A percentile compares a stretch with the other conserved stretches of the same genome.
These are phyloP conservation scores for Cryptoprocta ferox DNA, from an alignment of 2,797 vertebrate species.

Conservation along the genomic window DNA sequence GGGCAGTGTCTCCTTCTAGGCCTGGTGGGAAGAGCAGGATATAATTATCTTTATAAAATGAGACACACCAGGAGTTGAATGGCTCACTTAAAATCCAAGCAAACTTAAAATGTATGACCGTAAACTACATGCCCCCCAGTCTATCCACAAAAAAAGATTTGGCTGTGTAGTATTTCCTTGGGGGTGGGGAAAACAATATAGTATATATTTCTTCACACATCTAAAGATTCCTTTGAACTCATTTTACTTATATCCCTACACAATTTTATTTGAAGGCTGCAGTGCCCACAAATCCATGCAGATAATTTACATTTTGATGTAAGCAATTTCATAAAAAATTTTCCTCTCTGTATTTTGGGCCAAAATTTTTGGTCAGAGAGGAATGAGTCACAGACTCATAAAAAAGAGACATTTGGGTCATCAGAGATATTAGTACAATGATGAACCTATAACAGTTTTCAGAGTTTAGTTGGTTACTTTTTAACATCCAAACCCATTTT, in stretches of 20 bases:
- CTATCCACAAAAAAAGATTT: slow-evolving; percentile 48
- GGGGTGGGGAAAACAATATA: slow-evolving; percentile 19
- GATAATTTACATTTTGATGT: slow-evolving; percentile 71
- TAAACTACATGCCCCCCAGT: not conserved
- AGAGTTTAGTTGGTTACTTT: not conserved
- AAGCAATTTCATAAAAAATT: slow-evolving; percentile 60
- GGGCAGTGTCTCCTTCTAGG: not conserved
- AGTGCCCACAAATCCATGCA: slow-evolving; percentile 64
- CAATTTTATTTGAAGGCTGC: slow-evolving; percentile 63
- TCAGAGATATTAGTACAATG: not conserved
- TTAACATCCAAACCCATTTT: not conserved
- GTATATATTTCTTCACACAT: slow-evolving; percentile 69
- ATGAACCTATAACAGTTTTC: not conserved
- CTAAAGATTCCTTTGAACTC: slow-evolving; percentile 73
- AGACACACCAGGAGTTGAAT: slow-evolving; percentile 29
- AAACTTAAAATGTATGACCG: slow-evolving; percentile 28
- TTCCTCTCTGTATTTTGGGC: slow-evolving; percentile 50
- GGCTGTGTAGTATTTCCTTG: slow-evolving; percentile 57
- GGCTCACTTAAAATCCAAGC: slow-evolving; percentile 55
- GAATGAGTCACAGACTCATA: slow-evolving; percentile 43
- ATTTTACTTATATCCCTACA: slow-evolving; percentile 57
- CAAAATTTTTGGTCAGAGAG: slow-evolving; percentile 34
- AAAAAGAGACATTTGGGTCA: slow-evolving; percentile 34
- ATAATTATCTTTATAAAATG: slow-evolving; percentile 49
- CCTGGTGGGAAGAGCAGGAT: not conserved